A percentile compares a stretch with the other conserved stretches of the same genome.
phyloP scores from a whole-genome alignment of 2,797 vertebrate species.

The Eleutherodactylus coqui region DNA sequence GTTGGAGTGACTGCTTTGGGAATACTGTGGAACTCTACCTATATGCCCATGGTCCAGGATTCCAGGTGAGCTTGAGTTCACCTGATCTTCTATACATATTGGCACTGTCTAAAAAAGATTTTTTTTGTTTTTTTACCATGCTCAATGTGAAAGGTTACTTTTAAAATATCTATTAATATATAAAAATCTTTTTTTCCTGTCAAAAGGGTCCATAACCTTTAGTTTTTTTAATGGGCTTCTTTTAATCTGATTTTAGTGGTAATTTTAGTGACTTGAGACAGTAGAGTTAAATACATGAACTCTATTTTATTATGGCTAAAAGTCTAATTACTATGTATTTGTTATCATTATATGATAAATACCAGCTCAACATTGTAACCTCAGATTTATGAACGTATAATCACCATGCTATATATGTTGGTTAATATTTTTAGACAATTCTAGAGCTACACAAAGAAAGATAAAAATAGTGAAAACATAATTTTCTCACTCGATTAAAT shows the following conservation, averaged over 20 bases:
- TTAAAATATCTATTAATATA: too few species aligned
- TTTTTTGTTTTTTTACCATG: too few species aligned
- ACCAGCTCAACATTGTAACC: not conserved
- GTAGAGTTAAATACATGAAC: not conserved
- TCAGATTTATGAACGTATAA: not conserved
- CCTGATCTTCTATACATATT: too few species aligned
- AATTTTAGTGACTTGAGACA: not conserved
- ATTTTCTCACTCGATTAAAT: conserved; percentile 28
- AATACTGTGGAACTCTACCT: too few species aligned
- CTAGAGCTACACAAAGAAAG: conserved; percentile 3
- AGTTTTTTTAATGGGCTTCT: not conserved
- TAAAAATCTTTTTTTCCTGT: too few species aligned
- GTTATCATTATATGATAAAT: not conserved
- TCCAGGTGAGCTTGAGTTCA: too few species aligned
- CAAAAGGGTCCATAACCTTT: too few species aligned
- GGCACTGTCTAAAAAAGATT: too few species aligned
- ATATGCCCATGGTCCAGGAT: too few species aligned
- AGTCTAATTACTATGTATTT: not conserved
- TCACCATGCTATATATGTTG: not conserved
- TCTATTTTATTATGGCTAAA: not conserved
- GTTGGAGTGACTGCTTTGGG: too few species aligned
- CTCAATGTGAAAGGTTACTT: too few species aligned
- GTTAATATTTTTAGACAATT: conserved; percentile 13
- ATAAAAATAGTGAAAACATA: conserved; percentile 32
- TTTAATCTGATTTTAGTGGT: not conserved